Conservation (phyloP, 2,113 vertebrate species). For the Gobius niger region DNA sequence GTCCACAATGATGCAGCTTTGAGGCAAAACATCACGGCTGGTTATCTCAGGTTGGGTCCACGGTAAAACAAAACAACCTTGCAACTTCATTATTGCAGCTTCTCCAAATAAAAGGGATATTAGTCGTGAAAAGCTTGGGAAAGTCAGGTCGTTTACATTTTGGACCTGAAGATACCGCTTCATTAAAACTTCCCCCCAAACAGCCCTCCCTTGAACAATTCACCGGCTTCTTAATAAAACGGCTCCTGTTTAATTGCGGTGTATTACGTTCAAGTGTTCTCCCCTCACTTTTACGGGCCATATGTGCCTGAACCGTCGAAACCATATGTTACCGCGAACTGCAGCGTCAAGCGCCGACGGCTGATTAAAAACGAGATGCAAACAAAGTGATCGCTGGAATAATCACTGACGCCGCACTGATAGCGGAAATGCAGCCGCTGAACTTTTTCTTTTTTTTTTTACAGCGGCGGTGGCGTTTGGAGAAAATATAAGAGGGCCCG, state of each 20-base stretch:
- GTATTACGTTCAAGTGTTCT: conserved; percentile 26
- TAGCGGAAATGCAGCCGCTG: conserved; percentile 28
- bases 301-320: conserved; percentile 18
- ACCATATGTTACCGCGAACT: conserved; percentile 27
- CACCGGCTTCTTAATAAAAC: conserved; percentile 4
- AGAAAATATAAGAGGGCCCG: conserved; percentile 31
- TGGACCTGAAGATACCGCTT: conserved; percentile 2
- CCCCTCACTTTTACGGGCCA: conserved; percentile 20
- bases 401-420: conserved; percentile 8
- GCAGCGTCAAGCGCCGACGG: background rate
- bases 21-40: too few relatives aligned
- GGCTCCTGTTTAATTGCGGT: conserved; percentile 10
- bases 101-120: too few relatives aligned
- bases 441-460: conserved; percentile 33
- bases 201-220: background rate
- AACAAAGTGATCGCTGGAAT: conserved; percentile 16
- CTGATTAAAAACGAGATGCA: conserved; percentile 15
- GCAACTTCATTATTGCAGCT: too few relatives aligned
- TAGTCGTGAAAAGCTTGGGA: background rate
- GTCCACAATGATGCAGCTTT: too few relatives aligned
- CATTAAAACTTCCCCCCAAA: background rate
- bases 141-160: background rate
- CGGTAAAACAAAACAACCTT: too few relatives aligned
- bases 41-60: too few relatives aligned
- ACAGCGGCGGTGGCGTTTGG: conserved; percentile 41